phyloP scores from a whole-genome alignment of 2,888 invertebrate genomes.

The Pachymerium ferrugineum region DNA sequence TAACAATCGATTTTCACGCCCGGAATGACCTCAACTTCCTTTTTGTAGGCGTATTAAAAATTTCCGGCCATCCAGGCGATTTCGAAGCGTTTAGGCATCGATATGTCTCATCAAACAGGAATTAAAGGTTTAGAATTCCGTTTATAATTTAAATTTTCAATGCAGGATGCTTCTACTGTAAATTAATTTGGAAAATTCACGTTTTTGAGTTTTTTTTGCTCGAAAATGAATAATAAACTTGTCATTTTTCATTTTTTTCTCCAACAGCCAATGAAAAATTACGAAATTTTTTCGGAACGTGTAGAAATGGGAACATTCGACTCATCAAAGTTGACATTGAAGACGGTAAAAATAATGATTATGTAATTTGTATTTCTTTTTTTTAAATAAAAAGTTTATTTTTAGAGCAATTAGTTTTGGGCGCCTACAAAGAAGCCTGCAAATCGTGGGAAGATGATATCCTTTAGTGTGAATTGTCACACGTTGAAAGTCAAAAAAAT shows the following conservation, averaged over 20 bases:
- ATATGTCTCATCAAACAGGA: background rate
- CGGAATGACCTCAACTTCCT: background rate
- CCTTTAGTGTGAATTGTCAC: constrained; percentile 34
- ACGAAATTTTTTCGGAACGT: constrained; percentile 73
- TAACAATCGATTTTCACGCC: too few species aligned
- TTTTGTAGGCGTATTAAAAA: background rate
- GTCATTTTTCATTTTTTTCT: background rate
- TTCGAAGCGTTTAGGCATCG: background rate
- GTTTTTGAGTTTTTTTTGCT: too few species aligned
- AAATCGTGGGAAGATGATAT: constrained; percentile 75
- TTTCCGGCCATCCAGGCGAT: background rate
- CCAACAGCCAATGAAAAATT: constrained; percentile 72
- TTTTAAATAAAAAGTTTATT: too few species aligned
- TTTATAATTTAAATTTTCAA: background rate
- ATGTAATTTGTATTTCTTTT: constrained; percentile 39
- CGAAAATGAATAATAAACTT: too few species aligned
- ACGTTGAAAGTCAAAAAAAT: background rate
- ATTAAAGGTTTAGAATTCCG: background rate
- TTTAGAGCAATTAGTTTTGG: constrained; percentile 68
- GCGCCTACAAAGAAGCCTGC: constrained; percentile 60
- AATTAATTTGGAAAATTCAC: too few species aligned
- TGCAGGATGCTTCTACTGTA: too few species aligned
- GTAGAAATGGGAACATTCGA: constrained; percentile 71
- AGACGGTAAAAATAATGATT: constrained; percentile 59
- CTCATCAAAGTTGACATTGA: constrained; percentile 77